A percentile compares a stretch with the other conserved stretches of the same genome.
Conservation (phyloP, 2,888 invertebrate genomes). For the Onchidella celtica region DNA sequence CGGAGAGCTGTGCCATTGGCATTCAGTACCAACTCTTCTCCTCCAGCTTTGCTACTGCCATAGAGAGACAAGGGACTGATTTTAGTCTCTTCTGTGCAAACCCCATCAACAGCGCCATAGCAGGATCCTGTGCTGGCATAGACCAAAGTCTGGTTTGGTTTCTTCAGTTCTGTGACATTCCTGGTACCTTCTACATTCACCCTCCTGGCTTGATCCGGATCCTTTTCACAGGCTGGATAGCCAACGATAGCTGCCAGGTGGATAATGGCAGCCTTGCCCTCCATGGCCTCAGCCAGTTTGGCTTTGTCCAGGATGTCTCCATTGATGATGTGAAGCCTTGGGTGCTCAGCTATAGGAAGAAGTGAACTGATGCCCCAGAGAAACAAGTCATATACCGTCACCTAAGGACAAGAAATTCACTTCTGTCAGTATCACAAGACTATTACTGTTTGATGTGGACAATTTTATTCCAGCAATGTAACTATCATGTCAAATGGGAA, state of each 20-base stretch:
- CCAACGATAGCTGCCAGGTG: slow-evolving; percentile 80
- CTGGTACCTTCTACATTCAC: slow-evolving; percentile 76
- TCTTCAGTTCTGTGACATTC: slow-evolving; percentile 67
- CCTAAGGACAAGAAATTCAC: slow-evolving; percentile 8
- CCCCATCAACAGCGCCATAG: slow-evolving; percentile 78
- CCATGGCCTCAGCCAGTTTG: slow-evolving; percentile 64
- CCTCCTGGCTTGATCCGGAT: slow-evolving; percentile 70
- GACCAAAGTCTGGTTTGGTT: slow-evolving; percentile 73
- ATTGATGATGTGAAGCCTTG: slow-evolving; percentile 62
- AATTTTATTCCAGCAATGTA: no score
- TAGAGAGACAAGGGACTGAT: slow-evolving; percentile 79
- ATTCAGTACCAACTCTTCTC: slow-evolving; percentile 70
- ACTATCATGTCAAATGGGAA: neutral
- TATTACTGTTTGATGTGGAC: no score
- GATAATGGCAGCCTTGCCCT: slow-evolving; percentile 71
- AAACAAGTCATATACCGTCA: slow-evolving; percentile 78
- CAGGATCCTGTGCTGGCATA: slow-evolving; percentile 80
- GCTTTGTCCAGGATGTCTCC: slow-evolving; percentile 75
- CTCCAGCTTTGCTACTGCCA: slow-evolving; percentile 77
- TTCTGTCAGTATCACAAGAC: neutral
- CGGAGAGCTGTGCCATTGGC: slow-evolving; percentile 75
- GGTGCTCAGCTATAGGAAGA: slow-evolving; percentile 65
- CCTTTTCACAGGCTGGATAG: slow-evolving; percentile 79
- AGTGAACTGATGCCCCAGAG: slow-evolving; percentile 75
- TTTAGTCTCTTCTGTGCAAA: slow-evolving; percentile 77